phyloP scores from a whole-genome alignment of 2,797 vertebrate genomes.

The Phrynocephalus forsythii region DNA sequence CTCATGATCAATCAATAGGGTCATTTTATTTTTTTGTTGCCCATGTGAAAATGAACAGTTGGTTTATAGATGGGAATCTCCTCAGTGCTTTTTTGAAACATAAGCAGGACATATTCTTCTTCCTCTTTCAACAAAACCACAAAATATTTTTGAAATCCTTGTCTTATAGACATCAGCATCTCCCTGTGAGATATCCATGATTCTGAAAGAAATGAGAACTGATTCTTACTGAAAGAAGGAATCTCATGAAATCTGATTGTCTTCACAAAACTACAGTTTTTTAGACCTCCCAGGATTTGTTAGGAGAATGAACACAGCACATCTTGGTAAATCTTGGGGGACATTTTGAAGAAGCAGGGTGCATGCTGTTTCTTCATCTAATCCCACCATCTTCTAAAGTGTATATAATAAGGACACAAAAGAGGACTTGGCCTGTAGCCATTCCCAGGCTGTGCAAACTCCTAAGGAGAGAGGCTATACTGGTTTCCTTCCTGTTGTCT shows the following conservation, averaged over 20 bases:
- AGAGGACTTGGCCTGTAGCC: too few relatives aligned
- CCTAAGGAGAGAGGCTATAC: too few relatives aligned
- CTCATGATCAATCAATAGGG: constrained; percentile 43
- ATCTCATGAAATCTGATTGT: too few relatives aligned
- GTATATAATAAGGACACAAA: background rate
- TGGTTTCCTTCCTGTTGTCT: background rate
- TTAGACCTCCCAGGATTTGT: too few relatives aligned
- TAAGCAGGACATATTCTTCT: background rate
- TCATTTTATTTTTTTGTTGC: constrained; percentile 34
- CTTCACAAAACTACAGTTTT: too few relatives aligned
- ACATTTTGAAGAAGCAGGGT: too few relatives aligned
- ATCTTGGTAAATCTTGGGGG: too few relatives aligned
- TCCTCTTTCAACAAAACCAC: too few relatives aligned
- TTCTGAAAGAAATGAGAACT: background rate
- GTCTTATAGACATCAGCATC: background rate
- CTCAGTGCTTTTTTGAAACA: background rate
- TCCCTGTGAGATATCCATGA: background rate
- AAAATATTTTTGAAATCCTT: background rate
- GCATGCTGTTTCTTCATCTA: too few relatives aligned
- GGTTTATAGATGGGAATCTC: background rate
- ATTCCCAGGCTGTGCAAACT: too few relatives aligned
- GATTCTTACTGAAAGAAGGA: background rate
- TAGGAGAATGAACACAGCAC: too few relatives aligned
- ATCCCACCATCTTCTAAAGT: background rate
- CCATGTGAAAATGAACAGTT: background rate